phyloP scores from a whole-genome alignment of 2,888 invertebrate species.

The Altica lythri region DNA sequence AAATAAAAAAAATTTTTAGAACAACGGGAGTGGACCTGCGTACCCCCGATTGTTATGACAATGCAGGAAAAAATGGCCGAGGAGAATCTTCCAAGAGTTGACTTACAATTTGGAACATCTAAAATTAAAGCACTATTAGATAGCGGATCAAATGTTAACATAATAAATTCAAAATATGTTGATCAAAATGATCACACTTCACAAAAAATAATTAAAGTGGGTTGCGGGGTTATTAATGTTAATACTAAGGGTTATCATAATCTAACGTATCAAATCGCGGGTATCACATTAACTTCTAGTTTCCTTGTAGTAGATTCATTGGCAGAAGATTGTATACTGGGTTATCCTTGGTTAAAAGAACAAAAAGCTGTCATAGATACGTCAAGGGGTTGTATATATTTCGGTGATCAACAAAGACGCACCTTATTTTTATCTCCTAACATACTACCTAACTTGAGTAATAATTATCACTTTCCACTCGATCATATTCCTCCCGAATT shows the following conservation, averaged over 20 bases:
- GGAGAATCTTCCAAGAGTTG: no score
- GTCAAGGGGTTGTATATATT: conserved; percentile 2
- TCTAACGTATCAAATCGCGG: background rate
- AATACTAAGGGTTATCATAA: conserved; percentile 1
- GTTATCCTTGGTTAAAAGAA: conserved; percentile 5
- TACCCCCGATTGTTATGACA: no score
- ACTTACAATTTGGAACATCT: no score
- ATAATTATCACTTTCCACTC: no score
- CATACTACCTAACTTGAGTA: no score
- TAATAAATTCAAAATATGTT: conserved; percentile 6
- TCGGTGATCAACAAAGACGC: conserved; percentile 4
- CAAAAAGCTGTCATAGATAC: conserved; percentile 1
- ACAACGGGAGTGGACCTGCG: no score
- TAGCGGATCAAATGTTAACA: background rate
- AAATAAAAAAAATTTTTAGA: no score
- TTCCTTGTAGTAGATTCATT: conserved; percentile 13
- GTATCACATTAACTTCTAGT: background rate
- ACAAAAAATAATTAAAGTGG: background rate
- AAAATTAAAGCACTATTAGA: no score
- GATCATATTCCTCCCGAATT: no score
- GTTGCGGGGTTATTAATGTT: background rate
- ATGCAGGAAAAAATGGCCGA: no score
- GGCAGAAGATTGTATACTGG: conserved; percentile 9
- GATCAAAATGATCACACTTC: no score
- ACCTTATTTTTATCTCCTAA: conserved; percentile 3